A percentile compares a stretch with the other conserved stretches of the same genome.
These are phyloP conservation scores for Pristionchus pacificus DNA, from an alignment of 1,140 invertebrate species.

Conservation along the genomic window DNA sequence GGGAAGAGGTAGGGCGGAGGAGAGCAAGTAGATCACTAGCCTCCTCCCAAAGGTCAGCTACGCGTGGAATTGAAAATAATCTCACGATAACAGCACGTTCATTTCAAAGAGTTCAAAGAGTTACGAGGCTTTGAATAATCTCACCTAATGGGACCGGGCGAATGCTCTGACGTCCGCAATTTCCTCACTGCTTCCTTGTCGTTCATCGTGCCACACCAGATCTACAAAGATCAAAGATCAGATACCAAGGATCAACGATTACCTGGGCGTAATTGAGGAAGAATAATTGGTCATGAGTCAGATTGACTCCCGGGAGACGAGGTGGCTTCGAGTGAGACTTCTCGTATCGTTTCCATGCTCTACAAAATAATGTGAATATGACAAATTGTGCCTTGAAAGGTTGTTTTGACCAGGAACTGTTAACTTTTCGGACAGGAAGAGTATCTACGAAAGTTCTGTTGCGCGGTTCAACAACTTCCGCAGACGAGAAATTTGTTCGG, in stretches of 20 bases:
- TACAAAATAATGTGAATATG: conserved; percentile 41
- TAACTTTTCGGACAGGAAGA: conserved; percentile 44
- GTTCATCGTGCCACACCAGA: conserved; percentile 95
- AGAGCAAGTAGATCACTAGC: too few species aligned
- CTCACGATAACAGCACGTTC: neutral
- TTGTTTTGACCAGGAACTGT: conserved; percentile 11
- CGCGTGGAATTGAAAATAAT: too few species aligned
- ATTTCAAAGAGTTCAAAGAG: neutral
- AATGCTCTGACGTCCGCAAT: conserved; percentile 87
- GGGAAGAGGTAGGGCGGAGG: too few species aligned
- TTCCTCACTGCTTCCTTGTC: conserved; percentile 90
- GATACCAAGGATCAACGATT: conserved; percentile 2
- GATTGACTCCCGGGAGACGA: conserved; percentile 73
- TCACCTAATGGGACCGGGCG: conserved; percentile 80
- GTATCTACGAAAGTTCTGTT: conserved; percentile 63
- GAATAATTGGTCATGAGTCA: conserved; percentile 80
- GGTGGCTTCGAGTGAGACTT: conserved; percentile 46
- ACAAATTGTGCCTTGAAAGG: conserved; percentile 25
- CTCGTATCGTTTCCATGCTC: conserved; percentile 57
- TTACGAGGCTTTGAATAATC: neutral
- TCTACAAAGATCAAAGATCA: conserved; percentile 58
- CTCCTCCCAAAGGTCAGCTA: neutral
- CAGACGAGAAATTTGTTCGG: neutral
- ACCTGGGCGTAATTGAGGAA: conserved; percentile 79
- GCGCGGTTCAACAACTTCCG: neutral